Percentiles rank a stretch among this genome's conserved stretches.
Evolutionary conservation across 2,797 vertebrate genomes (phyloP).

Genomic region (Gymnocypris eckloni): DNA sequence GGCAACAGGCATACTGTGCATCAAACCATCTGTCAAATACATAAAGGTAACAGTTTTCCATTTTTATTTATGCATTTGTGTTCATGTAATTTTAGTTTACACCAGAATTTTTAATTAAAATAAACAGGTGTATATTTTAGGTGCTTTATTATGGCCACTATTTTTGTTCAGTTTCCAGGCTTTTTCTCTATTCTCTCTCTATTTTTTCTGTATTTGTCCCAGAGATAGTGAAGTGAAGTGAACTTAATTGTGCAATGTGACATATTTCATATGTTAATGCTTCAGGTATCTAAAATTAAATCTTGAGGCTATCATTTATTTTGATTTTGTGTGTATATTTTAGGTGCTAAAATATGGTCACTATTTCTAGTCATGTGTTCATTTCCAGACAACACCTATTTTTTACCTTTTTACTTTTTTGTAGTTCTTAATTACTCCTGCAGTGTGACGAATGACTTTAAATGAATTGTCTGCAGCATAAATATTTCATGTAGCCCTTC

Average conservation of each 20-base stretch:
- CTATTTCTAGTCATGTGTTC: not conserved
- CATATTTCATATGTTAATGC: not conserved
- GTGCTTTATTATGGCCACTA: not conserved
- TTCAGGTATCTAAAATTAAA: not conserved
- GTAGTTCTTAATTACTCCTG: not conserved
- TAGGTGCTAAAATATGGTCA: not conserved
- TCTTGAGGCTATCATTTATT: not conserved
- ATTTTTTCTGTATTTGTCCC: not conserved
- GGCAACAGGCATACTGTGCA: not conserved
- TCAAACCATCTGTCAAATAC: not conserved
- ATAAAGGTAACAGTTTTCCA: not conserved
- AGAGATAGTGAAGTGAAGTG: not conserved
- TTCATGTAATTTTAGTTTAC: not conserved
- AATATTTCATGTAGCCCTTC: not conserved
- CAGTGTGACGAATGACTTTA: not conserved
- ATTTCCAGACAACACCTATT: not conserved
- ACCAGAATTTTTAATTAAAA: not conserved
- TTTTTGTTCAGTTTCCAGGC: not conserved
- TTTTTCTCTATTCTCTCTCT: not conserved
- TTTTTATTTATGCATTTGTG: no score
- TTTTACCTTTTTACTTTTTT: not conserved
- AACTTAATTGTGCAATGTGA: not conserved
- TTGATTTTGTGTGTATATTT: not conserved
- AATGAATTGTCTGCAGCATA: not conserved
- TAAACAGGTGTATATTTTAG: not conserved